These are phyloP conservation scores for Druon quercuslanigerum DNA, from an alignment of 1,140 invertebrate species.

Conservation along the genomic window DNA sequence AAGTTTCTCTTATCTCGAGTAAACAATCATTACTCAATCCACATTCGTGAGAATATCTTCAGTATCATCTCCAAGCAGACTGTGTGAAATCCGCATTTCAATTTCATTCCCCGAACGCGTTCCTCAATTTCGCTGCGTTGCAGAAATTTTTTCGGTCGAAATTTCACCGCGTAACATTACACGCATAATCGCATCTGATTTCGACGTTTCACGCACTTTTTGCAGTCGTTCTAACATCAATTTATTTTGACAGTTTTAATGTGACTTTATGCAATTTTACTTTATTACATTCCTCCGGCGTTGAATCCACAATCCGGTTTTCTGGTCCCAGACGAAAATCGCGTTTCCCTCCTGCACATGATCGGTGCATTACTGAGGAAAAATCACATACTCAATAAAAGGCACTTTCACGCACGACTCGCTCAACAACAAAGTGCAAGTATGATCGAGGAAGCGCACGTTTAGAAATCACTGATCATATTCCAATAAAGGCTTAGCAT, in stretches of 20 bases:
- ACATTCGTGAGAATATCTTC: slow-evolving; percentile 2
- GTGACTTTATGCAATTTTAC: background rate
- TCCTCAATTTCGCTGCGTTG: background rate
- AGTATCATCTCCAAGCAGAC: slow-evolving; percentile 25
- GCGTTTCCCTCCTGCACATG: slow-evolving; percentile 3
- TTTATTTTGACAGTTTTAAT: background rate
- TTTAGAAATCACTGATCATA: slow-evolving; percentile 31
- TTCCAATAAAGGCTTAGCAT: slow-evolving; percentile 19
- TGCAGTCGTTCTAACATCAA: background rate
- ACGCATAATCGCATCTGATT: slow-evolving; percentile 49
- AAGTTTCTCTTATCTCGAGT: slow-evolving; percentile 28
- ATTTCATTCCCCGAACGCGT: slow-evolving; percentile 28
- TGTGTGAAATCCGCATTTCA: background rate
- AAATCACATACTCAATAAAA: slow-evolving; percentile 23
- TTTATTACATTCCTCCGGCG: background rate
- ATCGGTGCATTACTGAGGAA: background rate
- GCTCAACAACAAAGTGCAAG: slow-evolving; percentile 16
- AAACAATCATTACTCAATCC: slow-evolving; percentile 7
- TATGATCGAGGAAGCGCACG: slow-evolving; percentile 27
- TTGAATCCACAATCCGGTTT: background rate
- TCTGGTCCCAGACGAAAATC: slow-evolving; percentile 20
- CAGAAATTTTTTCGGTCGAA: background rate
- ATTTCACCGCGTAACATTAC: slow-evolving; percentile 41
- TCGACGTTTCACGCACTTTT: slow-evolving; percentile 45
- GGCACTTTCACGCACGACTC: slow-evolving; percentile 28